These are phyloP conservation scores for Epicauta chinensis DNA, from an alignment of 1,140 invertebrate species.

Conservation along the genomic window DNA sequence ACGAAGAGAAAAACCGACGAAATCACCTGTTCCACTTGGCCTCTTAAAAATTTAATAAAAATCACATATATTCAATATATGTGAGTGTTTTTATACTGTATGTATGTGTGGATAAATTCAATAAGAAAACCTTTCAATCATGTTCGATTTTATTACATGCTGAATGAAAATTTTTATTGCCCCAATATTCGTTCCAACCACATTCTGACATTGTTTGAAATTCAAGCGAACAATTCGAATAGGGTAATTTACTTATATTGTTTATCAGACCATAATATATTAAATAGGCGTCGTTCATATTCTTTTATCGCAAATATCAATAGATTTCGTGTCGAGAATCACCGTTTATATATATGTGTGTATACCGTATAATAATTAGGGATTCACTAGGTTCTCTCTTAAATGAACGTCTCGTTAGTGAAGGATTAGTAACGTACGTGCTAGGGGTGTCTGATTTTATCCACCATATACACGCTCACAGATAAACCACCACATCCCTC, in stretches of 20 bases:
- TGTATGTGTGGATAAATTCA: slow-evolving; percentile 19
- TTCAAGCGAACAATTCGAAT: slow-evolving; percentile 13
- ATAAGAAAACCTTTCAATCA: slow-evolving; percentile 23
- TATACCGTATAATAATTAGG: slow-evolving; percentile 27
- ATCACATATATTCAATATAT: slow-evolving; percentile 12
- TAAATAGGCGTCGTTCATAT: too few species aligned
- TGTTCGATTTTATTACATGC: slow-evolving; percentile 24
- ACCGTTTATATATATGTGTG: slow-evolving; percentile 20
- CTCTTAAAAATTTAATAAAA: slow-evolving; percentile 28
- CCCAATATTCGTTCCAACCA: slow-evolving; percentile 20
- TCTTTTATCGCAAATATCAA: too few species aligned
- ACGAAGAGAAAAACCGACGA: slow-evolving; percentile 1
- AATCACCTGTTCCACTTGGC: slow-evolving; percentile 23
- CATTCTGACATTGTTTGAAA: slow-evolving; percentile 16
- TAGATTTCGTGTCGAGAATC: too few species aligned
- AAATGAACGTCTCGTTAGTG: slow-evolving; percentile 34
- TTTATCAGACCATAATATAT: slow-evolving; percentile 9
- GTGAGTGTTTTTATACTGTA: neutral
- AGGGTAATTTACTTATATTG: slow-evolving; percentile 15
- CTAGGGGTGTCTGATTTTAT: slow-evolving; percentile 26
- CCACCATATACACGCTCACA: slow-evolving; percentile 7
- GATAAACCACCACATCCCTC: too few species aligned
- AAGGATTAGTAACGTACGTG: slow-evolving; percentile 32
- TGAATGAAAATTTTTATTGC: slow-evolving; percentile 24
- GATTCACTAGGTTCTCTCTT: slow-evolving; percentile 24